These are phyloP conservation scores for Brachyrhaphis roseni DNA, from an alignment of 2,797 vertebrate genomes.

Conservation along the genomic window DNA sequence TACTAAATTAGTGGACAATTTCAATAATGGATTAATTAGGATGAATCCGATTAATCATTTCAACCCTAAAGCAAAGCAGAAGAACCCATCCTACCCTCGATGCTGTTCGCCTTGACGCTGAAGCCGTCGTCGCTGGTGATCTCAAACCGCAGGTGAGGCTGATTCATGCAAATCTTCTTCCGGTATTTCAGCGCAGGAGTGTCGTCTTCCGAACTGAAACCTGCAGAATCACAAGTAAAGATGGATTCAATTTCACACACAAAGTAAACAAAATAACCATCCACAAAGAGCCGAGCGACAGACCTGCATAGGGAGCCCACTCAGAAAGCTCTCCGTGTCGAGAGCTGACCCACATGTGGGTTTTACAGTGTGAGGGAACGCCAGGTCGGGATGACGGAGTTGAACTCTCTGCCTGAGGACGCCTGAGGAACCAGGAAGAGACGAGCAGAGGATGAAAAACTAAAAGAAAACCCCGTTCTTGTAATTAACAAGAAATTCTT, in stretches of 20 bases:
- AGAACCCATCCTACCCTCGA: slow-evolving; percentile 80
- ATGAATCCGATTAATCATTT: too few relatives aligned
- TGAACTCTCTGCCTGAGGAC: slow-evolving; percentile 21
- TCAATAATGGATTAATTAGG: too few relatives aligned
- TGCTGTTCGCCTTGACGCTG: slow-evolving; percentile 87
- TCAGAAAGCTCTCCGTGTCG: slow-evolving; percentile 76
- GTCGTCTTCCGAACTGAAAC: slow-evolving; percentile 90
- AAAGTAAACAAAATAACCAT: neutral
- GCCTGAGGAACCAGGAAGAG: slow-evolving; percentile 33
- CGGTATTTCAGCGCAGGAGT: slow-evolving; percentile 74
- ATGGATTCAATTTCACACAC: accelerated
- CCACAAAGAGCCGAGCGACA: slow-evolving; percentile 11
- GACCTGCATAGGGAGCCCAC: slow-evolving; percentile 83
- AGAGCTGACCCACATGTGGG: slow-evolving; percentile 72
- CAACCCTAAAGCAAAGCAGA: neutral
- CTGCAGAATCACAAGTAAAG: slow-evolving; percentile 42
- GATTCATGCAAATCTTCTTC: slow-evolving; percentile 77
- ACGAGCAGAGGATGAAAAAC: too few relatives aligned
- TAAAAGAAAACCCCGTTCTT: neutral
- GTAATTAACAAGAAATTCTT: too few relatives aligned
- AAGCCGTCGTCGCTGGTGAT: slow-evolving; percentile 94
- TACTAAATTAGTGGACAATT: too few relatives aligned
- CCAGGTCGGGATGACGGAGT: neutral
- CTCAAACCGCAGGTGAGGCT: slow-evolving; percentile 88
- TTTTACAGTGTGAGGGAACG: slow-evolving; percentile 35